Conservation (phyloP, 2,113 vertebrate species). For the Riparia riparia region DNA sequence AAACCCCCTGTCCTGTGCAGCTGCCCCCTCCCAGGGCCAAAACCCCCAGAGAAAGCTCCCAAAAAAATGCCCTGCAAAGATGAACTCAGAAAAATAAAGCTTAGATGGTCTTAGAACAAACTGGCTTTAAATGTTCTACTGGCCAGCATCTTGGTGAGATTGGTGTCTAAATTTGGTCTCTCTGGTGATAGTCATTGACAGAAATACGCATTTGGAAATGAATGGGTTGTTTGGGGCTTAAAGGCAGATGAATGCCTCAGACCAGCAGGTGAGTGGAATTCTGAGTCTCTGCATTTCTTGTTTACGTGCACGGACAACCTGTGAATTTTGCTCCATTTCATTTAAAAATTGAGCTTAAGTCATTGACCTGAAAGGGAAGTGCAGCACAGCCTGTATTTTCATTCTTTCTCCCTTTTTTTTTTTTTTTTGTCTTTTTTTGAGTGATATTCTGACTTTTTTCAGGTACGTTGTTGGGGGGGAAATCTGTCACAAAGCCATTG, state of each 20-base stretch:
- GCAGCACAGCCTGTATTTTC: background rate
- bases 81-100: background rate
- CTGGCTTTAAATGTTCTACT: background rate
- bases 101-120: background rate
- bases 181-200: background rate
- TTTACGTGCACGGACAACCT: background rate
- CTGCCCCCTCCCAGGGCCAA: fast-evolving
- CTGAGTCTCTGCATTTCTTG: background rate
- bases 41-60: background rate
- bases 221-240: background rate
- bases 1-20: background rate
- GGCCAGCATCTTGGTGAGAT: fast-evolving
- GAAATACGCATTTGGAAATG: background rate
- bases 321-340: background rate
- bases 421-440: background rate
- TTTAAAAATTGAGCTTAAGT: background rate
- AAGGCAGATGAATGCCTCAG: background rate
- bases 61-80: background rate
- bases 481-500: background rate
- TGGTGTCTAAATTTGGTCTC: background rate
- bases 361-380: background rate
- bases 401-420: background rate
- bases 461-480: background rate
- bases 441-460: background rate
- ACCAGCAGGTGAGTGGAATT: background rate